Percentiles rank a stretch among this genome's conserved stretches.
Conservation (phyloP, 2,888 invertebrate genomes). For the Deroplatys truncata region DNA sequence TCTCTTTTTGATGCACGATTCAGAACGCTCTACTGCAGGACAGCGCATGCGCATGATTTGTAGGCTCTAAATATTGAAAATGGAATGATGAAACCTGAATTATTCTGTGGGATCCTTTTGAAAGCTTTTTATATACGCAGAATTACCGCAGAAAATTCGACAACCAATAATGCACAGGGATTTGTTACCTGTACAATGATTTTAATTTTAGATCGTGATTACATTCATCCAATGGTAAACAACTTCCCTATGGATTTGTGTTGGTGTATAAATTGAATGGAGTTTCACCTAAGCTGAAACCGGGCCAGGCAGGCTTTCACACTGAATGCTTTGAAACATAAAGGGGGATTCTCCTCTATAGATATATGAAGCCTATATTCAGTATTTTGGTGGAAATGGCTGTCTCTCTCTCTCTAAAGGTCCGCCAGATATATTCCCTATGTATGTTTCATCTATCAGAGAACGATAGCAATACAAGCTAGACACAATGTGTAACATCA, state of each 20-base stretch:
- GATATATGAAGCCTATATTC: too few species aligned
- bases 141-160: not conserved
- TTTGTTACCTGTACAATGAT: not conserved
- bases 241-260: not conserved
- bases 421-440: too few species aligned
- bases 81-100: not conserved
- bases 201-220: not conserved
- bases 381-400: too few species aligned
- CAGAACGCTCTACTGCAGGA: not conserved
- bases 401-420: too few species aligned
- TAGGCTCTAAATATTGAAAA: not conserved
- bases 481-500: too few species aligned
- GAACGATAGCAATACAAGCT: too few species aligned
- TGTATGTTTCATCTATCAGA: too few species aligned
- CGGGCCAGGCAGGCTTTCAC: too few species aligned
- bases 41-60: not conserved
- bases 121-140: not conserved
- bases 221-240: not conserved
- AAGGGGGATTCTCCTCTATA: too few species aligned
- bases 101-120: not conserved
- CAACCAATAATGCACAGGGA: not conserved
- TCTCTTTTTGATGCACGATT: not conserved
- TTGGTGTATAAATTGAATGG: not conserved
- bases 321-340: too few species aligned
- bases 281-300: not conserved